Conservation (phyloP, 1,140 invertebrate genomes). For the Leptinotarsa texana region DNA sequence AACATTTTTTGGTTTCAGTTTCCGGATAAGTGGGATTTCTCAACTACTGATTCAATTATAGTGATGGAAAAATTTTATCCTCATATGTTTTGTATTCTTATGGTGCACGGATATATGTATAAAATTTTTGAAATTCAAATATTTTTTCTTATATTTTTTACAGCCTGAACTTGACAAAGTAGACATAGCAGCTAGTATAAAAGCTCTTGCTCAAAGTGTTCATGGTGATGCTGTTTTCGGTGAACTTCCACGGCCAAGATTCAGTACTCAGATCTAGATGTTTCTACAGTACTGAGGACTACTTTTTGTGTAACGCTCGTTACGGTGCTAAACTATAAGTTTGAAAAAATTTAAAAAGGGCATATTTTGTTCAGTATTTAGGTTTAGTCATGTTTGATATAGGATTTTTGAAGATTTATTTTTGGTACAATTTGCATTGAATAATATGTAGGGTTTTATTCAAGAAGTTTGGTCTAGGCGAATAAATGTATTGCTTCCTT, state of each 20-base stretch:
- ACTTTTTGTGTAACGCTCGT: neutral
- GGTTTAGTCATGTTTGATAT: neutral
- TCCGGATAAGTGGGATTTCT: too few relatives aligned
- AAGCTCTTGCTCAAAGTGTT: conserved; percentile 82
- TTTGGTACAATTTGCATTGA: neutral
- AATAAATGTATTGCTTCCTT: too few relatives aligned
- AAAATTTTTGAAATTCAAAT: too few relatives aligned
- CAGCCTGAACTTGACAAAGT: conserved; percentile 49
- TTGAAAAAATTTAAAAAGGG: neutral
- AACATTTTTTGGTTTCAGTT: too few relatives aligned
- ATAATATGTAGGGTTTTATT: too few relatives aligned
- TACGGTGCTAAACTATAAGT: neutral
- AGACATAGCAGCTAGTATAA: conserved; percentile 85
- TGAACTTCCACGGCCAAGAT: conserved; percentile 77
- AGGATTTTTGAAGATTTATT: conserved; percentile 5
- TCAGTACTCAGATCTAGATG: conserved; percentile 67
- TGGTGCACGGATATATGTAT: too few relatives aligned
- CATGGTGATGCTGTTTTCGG: conserved; percentile 83
- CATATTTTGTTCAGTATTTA: neutral
- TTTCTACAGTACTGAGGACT: neutral
- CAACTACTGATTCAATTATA: too few relatives aligned
- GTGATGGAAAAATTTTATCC: too few relatives aligned
- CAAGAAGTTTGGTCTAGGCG: too few relatives aligned
- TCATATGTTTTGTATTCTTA: too few relatives aligned
- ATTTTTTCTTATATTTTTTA: conserved; percentile 26